phyloP scores from a whole-genome alignment of 2,113 vertebrate species.

The Oryzias woworae region DNA sequence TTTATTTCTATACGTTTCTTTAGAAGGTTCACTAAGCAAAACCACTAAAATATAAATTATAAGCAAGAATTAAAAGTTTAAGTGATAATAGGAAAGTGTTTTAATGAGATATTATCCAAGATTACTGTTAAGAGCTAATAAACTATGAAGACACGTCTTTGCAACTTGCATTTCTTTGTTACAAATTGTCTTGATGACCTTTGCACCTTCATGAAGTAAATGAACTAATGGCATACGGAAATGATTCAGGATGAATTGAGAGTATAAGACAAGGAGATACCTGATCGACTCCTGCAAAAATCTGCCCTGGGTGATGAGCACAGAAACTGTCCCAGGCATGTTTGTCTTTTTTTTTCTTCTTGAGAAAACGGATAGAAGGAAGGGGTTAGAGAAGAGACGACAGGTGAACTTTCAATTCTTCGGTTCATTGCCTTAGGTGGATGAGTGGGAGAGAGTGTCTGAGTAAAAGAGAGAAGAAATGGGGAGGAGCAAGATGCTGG shows the following conservation, averaged over 20 bases:
- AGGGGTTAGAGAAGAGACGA: slow-evolving; percentile 47
- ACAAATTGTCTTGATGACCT: slow-evolving; percentile 5
- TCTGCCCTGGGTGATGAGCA: slow-evolving; percentile 41
- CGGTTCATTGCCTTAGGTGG: slow-evolving; percentile 61
- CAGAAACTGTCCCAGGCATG: slow-evolving; percentile 57
- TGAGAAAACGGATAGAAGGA: slow-evolving; percentile 45
- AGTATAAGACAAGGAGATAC: slow-evolving; percentile 32
- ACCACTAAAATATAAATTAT: no score
- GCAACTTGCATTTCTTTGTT: neutral
- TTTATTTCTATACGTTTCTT: neutral
- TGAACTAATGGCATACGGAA: slow-evolving; percentile 10
- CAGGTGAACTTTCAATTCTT: slow-evolving; percentile 72
- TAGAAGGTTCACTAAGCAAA: neutral
- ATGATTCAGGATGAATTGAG: slow-evolving; percentile 19
- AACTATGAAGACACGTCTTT: neutral
- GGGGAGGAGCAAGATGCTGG: slow-evolving; percentile 1
- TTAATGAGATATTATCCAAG: neutral
- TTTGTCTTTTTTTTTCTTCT: slow-evolving; percentile 35
- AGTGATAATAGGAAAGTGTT: no score
- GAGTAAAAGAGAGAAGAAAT: slow-evolving; percentile 21
- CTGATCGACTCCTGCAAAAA: slow-evolving; percentile 42
- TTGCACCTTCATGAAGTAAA: slow-evolving; percentile 28
- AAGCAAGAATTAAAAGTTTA: no score
- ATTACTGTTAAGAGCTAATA: neutral
- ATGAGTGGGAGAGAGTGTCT: slow-evolving; percentile 36